These are phyloP conservation scores for Metopia argyrocephala DNA, from an alignment of 2,888 invertebrate species.

Conservation along the genomic window DNA sequence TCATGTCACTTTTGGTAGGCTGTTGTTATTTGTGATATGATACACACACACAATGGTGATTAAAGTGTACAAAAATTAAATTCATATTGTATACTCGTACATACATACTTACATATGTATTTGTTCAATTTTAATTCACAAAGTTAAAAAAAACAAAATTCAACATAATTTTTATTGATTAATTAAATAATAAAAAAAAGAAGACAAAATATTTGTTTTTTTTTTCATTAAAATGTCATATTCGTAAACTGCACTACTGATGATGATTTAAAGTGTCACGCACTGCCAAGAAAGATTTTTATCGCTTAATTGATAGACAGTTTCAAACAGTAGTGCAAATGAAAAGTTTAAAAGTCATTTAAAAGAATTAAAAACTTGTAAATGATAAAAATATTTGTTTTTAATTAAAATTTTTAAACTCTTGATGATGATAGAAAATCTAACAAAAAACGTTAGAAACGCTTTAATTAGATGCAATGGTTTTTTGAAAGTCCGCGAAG, in stretches of 20 bases:
- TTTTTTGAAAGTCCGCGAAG: too few species aligned
- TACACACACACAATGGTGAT: too few species aligned
- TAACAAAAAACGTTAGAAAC: too few species aligned
- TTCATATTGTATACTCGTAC: too few species aligned
- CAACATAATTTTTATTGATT: conserved; percentile 45
- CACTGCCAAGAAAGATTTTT: not conserved
- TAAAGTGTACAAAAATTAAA: not conserved
- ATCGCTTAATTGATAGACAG: not conserved
- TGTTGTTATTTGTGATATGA: not conserved
- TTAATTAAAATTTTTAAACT: too few species aligned
- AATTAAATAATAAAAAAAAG: conserved; percentile 4
- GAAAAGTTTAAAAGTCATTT: not conserved
- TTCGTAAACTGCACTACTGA: conserved; percentile 19
- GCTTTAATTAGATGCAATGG: too few species aligned
- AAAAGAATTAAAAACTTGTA: not conserved
- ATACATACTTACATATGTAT: too few species aligned
- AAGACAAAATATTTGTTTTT: not conserved
- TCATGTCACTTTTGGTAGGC: conserved; percentile 53
- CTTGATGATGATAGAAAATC: too few species aligned
- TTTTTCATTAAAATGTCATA: conserved; percentile 35
- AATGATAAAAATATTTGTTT: too few species aligned
- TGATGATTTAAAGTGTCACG: not conserved
- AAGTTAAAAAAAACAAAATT: conserved; percentile 16
- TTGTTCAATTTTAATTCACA: too few species aligned
- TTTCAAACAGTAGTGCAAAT: too few species aligned